These are phyloP conservation scores for Agrilus biguttatus DNA, from an alignment of 2,888 invertebrate genomes.

Conservation along the genomic window DNA sequence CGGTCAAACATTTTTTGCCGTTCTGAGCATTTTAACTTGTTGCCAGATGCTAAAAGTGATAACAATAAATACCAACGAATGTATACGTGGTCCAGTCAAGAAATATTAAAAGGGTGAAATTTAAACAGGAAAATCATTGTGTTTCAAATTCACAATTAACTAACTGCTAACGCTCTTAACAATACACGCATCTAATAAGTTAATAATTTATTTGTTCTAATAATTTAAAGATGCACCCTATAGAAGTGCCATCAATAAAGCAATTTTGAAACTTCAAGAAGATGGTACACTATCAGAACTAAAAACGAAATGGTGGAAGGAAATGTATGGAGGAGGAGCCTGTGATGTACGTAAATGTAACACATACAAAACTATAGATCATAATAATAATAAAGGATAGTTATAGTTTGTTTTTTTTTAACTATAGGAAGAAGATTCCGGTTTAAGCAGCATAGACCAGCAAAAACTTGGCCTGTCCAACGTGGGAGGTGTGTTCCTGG, in stretches of 20 bases:
- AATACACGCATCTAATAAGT: no score
- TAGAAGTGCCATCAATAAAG: constrained; percentile 70
- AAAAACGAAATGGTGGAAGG: constrained; percentile 88
- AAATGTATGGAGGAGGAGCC: constrained; percentile 32
- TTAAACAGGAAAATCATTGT: no score
- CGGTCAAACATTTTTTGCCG: no score
- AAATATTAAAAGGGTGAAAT: no score
- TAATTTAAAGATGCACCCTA: constrained; percentile 52
- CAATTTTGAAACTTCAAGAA: constrained; percentile 81
- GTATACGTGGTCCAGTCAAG: no score
- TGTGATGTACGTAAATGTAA: constrained; percentile 10
- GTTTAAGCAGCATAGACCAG: constrained; percentile 1
- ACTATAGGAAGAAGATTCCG: constrained; percentile 13
- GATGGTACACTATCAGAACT: constrained; percentile 64
- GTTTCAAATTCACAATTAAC: no score
- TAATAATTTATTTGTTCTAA: no score
- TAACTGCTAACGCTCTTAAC: no score
- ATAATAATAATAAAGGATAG: no score
- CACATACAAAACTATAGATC: neutral
- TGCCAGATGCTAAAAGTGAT: no score
- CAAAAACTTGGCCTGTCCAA: constrained; percentile 60
- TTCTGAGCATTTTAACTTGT: no score
- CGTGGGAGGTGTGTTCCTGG: constrained; percentile 84
- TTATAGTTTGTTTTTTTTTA: neutral
- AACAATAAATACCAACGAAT: no score